A percentile compares a stretch with the other conserved stretches of the same genome.
These are phyloP conservation scores for Oscheius sp. DNA, from an alignment of 2,888 invertebrate species.

Conservation along the genomic window DNA sequence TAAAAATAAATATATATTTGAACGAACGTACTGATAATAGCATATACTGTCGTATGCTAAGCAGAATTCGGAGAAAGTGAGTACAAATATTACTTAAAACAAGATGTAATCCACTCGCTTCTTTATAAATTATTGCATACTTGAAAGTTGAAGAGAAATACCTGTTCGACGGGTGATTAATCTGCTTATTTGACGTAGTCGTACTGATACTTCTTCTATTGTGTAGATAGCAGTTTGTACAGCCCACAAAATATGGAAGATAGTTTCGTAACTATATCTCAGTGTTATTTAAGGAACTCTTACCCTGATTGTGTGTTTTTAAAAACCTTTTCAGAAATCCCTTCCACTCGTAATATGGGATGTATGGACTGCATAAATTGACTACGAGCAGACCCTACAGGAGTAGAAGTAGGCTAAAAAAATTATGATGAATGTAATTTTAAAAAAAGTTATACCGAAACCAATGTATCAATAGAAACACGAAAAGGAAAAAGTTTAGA, in stretches of 20 bases:
- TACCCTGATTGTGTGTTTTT: conserved; percentile 10
- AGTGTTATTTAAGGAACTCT: background rate
- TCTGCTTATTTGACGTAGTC: background rate
- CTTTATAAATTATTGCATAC: background rate
- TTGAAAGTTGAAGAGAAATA: background rate
- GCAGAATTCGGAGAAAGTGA: conserved; percentile 6
- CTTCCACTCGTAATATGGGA: conserved; percentile 23
- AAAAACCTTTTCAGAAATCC: conserved; percentile 16
- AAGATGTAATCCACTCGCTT: background rate
- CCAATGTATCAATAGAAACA: conserved; percentile 22
- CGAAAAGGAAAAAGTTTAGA: conserved; percentile 6
- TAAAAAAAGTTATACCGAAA: conserved; percentile 3
- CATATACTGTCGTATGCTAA: conserved; percentile 22
- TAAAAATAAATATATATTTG: background rate
- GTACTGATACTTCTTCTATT: background rate
- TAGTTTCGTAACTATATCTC: conserved; percentile 33
- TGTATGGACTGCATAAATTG: conserved; percentile 45
- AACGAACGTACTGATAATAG: conserved; percentile 3
- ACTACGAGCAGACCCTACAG: conserved; percentile 42
- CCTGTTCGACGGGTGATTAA: background rate
- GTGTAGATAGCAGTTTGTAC: conserved; percentile 33
- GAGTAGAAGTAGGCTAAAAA: conserved; percentile 37
- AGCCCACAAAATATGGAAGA: conserved; percentile 53
- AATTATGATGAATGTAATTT: background rate
- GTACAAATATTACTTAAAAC: background rate